Evolutionary conservation across 2,797 vertebrate species (phyloP).

Genomic region (Sphaeramia orbicularis): DNA sequence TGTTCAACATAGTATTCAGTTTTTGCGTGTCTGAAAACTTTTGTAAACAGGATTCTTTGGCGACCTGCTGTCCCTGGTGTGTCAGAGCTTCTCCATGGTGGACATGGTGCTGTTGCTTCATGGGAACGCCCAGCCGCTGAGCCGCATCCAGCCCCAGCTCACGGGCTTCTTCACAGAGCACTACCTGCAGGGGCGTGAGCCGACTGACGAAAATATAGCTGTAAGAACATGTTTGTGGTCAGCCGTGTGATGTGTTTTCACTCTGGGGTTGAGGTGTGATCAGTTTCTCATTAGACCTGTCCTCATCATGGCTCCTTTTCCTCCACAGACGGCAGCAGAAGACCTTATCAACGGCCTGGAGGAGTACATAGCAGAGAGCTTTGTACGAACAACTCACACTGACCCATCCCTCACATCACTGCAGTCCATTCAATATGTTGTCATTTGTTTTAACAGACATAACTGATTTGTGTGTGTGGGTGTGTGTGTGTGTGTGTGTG

Average conservation of each 20-base stretch:
- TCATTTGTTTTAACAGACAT: accelerated
- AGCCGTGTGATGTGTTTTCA: too few species aligned
- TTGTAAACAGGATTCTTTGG: constrained; percentile 89
- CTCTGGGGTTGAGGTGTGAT: too few species aligned
- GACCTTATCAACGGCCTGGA: constrained; percentile 89
- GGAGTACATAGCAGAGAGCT: constrained; percentile 93
- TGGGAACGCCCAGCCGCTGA: constrained; percentile 92
- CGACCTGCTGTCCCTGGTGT: constrained; percentile 92
- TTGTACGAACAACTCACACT: constrained; percentile 92
- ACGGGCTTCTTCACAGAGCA: constrained; percentile 92
- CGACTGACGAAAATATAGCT: constrained; percentile 90
- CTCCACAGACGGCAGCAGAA: constrained; percentile 90
- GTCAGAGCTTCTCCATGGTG: constrained; percentile 94
- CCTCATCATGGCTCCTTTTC: too few species aligned
- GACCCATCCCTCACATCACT: too few species aligned
- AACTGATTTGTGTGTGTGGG: constrained; percentile 53
- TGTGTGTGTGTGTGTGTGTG: too few species aligned
- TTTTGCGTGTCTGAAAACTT: too few species aligned
- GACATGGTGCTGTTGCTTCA: constrained; percentile 95
- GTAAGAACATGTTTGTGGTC: constrained; percentile 78
- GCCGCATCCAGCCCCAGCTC: constrained; percentile 92
- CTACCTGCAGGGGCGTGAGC: constrained; percentile 90
- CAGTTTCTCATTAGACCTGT: too few species aligned
- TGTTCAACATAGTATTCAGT: too few species aligned
- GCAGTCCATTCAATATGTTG: background rate